These are phyloP conservation scores for Phoebastria nigripes DNA, from an alignment of 2,797 vertebrate genomes.

Conservation along the genomic window DNA sequence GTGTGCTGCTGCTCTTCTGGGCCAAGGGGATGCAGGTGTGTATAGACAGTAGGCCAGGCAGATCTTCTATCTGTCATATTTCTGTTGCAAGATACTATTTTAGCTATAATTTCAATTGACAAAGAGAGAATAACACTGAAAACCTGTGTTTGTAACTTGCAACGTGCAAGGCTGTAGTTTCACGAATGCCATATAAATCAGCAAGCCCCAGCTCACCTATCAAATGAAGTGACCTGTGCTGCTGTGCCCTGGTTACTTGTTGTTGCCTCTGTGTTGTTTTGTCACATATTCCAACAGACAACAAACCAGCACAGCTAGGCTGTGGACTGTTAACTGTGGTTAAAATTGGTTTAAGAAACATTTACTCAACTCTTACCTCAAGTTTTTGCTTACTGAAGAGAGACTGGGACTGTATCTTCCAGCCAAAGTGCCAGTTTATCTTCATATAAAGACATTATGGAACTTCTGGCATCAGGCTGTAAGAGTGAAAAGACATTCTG, in stretches of 20 bases:
- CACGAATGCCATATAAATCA: accelerated
- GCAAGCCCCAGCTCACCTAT: background rate
- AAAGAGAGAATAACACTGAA: background rate
- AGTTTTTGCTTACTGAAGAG: background rate
- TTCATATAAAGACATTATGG: background rate
- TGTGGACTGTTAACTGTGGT: accelerated
- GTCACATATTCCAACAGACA: background rate
- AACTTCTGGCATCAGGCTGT: background rate
- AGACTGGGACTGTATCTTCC: background rate
- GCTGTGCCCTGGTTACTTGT: background rate
- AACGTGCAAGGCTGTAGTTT: background rate
- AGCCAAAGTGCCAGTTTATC: background rate
- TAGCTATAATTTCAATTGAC: background rate
- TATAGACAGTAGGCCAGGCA: background rate
- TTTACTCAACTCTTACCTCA: background rate
- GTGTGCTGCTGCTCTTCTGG: background rate
- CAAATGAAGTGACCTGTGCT: background rate
- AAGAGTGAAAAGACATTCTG: background rate
- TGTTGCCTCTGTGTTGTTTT: background rate
- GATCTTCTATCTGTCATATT: background rate
- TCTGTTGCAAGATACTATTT: background rate
- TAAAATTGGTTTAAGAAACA: background rate
- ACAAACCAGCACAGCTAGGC: accelerated
- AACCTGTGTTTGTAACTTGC: accelerated
- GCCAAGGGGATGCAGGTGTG: background rate